Evolutionary conservation across 2,797 vertebrate species (phyloP).

Genomic region (Ctenopoma multispine): DNA sequence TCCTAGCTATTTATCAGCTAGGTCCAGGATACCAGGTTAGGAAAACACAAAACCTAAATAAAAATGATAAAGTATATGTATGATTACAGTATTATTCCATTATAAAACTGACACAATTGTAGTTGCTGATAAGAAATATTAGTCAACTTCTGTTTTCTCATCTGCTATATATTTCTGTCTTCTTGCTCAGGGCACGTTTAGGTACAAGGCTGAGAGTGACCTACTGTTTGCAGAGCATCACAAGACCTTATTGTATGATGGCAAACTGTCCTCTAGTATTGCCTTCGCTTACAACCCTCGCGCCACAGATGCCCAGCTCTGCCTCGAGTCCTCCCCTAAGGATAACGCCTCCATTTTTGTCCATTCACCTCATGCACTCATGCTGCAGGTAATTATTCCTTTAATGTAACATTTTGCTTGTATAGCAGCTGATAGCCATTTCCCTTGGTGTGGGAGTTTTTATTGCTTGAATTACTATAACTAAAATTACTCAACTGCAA

Average conservation of each 20-base stretch:
- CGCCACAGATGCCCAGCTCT: constrained; percentile 97
- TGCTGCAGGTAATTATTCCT: constrained; percentile 92
- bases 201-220: constrained; percentile 98
- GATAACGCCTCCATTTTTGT: constrained; percentile 97
- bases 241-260: constrained; percentile 94
- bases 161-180: not conserved
- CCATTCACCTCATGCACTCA: constrained; percentile 98
- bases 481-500: constrained; percentile 15
- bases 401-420: not conserved
- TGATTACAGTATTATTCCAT: too few species aligned
- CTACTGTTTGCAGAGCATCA: constrained; percentile 96
- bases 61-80: too few species aligned
- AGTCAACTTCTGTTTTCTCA: not conserved
- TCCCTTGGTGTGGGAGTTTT: not conserved
- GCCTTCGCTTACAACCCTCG: constrained; percentile 96
- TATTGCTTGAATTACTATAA: not conserved
- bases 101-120: not conserved
- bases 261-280: constrained; percentile 93
- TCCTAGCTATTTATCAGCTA: constrained; percentile 97
- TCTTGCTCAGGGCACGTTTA: constrained; percentile 91
- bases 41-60: too few species aligned
- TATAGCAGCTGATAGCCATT: not conserved
- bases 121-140: constrained; percentile 1
- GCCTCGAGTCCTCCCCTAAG: constrained; percentile 98
- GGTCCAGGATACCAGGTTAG: constrained; percentile 97